Conservation (phyloP, 2,797 vertebrate genomes). For the Tapera naevia region DNA sequence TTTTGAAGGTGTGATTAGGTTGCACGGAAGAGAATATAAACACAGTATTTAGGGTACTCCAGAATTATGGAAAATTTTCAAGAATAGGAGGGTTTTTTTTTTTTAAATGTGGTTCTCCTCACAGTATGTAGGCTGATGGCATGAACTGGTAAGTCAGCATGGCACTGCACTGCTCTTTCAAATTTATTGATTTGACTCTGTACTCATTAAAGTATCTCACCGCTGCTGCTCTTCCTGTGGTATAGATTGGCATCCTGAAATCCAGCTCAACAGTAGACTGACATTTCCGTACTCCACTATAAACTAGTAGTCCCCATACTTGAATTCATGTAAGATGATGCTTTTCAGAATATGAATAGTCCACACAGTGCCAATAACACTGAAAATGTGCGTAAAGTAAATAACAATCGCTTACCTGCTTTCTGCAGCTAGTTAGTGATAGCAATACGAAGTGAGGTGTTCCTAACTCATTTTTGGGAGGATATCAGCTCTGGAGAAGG, state of each 20-base stretch:
- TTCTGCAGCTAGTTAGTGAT: not conserved
- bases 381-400: not conserved
- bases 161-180: not conserved
- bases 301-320: not conserved
- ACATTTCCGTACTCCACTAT: not conserved
- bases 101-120: not conserved
- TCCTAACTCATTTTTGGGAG: not conserved
- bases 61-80: not conserved
- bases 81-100: not conserved
- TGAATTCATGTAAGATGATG: not conserved
- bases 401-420: not conserved
- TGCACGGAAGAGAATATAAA: not conserved
- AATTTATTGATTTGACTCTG: not conserved
- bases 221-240: not conserved
- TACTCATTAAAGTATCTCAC: not conserved
- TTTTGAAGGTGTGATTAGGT: constrained; percentile 20
- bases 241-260: not conserved
- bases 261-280: not conserved
- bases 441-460: not conserved
- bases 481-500: not conserved
- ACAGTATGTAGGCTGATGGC: not conserved
- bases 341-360: not conserved
- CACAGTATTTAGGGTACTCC: not conserved
- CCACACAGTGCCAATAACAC: not conserved
- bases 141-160: not conserved